Percentiles rank a stretch among this genome's conserved stretches.
Conservation (phyloP, 2,888 invertebrate species). For the Pandemis corylana region DNA sequence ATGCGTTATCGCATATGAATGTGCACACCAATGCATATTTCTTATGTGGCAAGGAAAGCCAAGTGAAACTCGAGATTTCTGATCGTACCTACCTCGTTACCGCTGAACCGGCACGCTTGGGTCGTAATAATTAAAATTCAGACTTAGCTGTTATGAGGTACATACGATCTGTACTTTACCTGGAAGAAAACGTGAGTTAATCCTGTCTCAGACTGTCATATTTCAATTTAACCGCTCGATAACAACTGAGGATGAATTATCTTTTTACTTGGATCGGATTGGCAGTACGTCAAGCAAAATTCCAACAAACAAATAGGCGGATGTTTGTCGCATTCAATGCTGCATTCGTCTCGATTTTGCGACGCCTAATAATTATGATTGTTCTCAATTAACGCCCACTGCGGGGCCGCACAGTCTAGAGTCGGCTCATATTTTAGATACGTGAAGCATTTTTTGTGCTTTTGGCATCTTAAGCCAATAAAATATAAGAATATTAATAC, state of each 20-base stretch:
- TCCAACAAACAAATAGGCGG: background rate
- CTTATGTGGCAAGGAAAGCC: conserved; percentile 52
- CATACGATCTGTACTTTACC: background rate
- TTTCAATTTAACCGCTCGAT: background rate
- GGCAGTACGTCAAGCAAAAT: background rate
- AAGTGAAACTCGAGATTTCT: conserved; percentile 60
- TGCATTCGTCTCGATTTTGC: background rate
- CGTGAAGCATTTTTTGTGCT: background rate
- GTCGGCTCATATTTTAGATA: background rate
- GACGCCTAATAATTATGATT: background rate
- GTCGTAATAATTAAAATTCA: conserved; percentile 24
- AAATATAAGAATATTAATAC: no score
- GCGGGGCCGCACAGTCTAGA: background rate
- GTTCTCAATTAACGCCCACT: background rate
- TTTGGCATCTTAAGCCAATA: background rate
- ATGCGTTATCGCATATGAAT: conserved; percentile 46
- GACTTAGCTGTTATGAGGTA: conserved; percentile 21
- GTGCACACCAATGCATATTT: conserved; percentile 44
- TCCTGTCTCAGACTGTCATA: background rate
- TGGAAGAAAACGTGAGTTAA: background rate
- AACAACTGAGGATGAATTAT: background rate
- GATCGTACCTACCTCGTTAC: conserved; percentile 52
- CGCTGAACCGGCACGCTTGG: conserved; percentile 41
- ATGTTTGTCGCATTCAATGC: background rate
- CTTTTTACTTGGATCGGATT: background rate